phyloP scores from a whole-genome alignment of 2,797 vertebrate genomes.

The Trichosurus vulpecula region DNA sequence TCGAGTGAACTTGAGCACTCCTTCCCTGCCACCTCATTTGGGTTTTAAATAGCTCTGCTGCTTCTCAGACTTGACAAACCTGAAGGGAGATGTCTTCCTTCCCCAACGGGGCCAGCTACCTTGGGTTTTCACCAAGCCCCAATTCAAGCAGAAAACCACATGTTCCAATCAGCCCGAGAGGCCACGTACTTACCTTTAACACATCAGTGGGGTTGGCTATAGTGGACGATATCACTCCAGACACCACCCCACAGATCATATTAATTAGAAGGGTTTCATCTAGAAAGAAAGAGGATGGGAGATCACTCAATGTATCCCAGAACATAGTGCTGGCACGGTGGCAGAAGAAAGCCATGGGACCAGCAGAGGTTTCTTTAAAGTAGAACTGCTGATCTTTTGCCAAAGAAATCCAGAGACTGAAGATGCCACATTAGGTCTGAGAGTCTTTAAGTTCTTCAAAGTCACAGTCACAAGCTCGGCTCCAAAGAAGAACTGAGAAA shows the following conservation, averaged over 20 bases:
- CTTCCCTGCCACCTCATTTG: neutral
- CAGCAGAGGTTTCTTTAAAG: constrained; percentile 43
- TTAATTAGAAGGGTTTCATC: constrained; percentile 97
- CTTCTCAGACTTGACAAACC: neutral
- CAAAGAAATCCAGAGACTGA: constrained; percentile 48
- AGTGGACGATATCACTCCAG: constrained; percentile 95
- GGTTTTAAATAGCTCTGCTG: neutral
- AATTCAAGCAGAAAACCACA: constrained; percentile 28
- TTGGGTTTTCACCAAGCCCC: neutral
- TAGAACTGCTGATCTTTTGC: constrained; percentile 48
- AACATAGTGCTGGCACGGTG: constrained; percentile 34
- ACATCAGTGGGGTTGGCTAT: constrained; percentile 97
- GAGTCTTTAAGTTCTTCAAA: neutral
- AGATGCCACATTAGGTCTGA: constrained; percentile 22
- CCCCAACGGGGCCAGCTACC: neutral
- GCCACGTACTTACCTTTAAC: constrained; percentile 89
- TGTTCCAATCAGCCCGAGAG: neutral
- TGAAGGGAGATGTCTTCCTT: neutral
- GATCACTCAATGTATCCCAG: constrained; percentile 17
- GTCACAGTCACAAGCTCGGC: neutral
- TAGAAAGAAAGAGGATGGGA: constrained; percentile 79
- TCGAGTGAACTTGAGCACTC: neutral
- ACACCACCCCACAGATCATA: constrained; percentile 95
- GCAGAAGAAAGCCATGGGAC: constrained; percentile 39
- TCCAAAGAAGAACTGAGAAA: neutral